phyloP scores from a whole-genome alignment of 2,113 vertebrate species.

The Chrysemys picta region DNA sequence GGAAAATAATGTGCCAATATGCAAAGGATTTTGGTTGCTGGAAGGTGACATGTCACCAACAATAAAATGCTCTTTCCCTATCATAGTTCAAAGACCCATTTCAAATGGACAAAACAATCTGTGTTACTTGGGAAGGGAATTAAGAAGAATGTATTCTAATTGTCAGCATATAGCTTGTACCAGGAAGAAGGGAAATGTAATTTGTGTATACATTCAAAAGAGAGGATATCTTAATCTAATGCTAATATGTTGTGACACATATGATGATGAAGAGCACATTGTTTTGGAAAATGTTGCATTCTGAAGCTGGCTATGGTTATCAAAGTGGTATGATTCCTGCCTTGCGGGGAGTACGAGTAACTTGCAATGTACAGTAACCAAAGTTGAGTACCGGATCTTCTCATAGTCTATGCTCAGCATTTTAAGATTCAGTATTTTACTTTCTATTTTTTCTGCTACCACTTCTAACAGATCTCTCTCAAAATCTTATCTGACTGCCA shows the following conservation, averaged over 20 bases:
- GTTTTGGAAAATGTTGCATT: not conserved
- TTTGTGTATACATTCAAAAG: not conserved
- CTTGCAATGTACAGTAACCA: not conserved
- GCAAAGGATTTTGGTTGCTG: not conserved
- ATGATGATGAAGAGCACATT: accelerated
- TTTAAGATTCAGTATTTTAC: not conserved
- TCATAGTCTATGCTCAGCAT: not conserved
- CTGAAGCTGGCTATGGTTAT: not conserved
- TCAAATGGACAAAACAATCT: not conserved
- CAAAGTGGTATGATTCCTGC: accelerated
- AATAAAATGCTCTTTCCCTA: not conserved
- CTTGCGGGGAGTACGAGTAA: not conserved
- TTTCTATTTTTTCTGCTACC: not conserved
- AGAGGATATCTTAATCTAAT: not conserved
- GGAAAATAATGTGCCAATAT: not conserved
- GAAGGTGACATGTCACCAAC: not conserved
- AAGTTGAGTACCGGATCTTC: not conserved
- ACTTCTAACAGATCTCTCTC: not conserved
- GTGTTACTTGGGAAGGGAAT: not conserved
- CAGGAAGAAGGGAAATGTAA: not conserved
- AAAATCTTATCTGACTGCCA: not conserved
- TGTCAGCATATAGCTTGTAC: not conserved
- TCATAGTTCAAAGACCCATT: not conserved
- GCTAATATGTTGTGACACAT: not conserved
- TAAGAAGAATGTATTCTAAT: not conserved